phyloP scores from a whole-genome alignment of 1,140 invertebrate genomes.

The Neodiprion lecontei region DNA sequence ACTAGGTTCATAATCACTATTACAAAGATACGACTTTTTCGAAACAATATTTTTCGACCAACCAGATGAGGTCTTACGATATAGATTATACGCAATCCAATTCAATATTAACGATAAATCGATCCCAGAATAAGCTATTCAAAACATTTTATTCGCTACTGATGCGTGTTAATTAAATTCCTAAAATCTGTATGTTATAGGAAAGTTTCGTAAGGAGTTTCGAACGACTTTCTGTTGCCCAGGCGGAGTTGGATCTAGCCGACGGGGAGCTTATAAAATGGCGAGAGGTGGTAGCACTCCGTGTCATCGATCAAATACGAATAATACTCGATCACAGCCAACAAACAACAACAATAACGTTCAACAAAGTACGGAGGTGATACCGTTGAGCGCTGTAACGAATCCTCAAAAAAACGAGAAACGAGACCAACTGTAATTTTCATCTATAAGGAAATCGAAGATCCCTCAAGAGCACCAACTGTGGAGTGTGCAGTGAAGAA shows the following conservation, averaged over 20 bases:
- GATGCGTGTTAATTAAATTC: background rate
- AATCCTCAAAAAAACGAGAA: slow-evolving; percentile 33
- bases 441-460: too few species aligned
- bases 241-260: slow-evolving; percentile 8
- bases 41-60: too few species aligned
- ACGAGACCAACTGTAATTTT: background rate
- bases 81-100: background rate
- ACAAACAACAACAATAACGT: slow-evolving; percentile 41
- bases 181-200: slow-evolving; percentile 54
- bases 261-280: slow-evolving; percentile 33
- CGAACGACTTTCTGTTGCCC: slow-evolving; percentile 65
- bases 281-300: slow-evolving; percentile 26
- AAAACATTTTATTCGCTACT: too few species aligned
- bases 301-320: slow-evolving; percentile 28
- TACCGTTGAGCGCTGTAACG: slow-evolving; percentile 40
- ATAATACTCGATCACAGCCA: slow-evolving; percentile 30
- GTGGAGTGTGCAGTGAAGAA: too few species aligned
- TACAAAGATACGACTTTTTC: too few species aligned
- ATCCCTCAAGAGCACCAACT: too few species aligned
- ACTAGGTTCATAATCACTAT: too few species aligned
- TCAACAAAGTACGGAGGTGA: slow-evolving; percentile 42
- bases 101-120: slow-evolving; percentile 19
- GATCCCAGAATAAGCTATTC: background rate
- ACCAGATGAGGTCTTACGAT: too few species aligned
- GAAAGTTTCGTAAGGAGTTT: slow-evolving; percentile 72